These are phyloP conservation scores for Antheraea yamamai DNA, from an alignment of 2,888 invertebrate genomes.

Conservation along the genomic window DNA sequence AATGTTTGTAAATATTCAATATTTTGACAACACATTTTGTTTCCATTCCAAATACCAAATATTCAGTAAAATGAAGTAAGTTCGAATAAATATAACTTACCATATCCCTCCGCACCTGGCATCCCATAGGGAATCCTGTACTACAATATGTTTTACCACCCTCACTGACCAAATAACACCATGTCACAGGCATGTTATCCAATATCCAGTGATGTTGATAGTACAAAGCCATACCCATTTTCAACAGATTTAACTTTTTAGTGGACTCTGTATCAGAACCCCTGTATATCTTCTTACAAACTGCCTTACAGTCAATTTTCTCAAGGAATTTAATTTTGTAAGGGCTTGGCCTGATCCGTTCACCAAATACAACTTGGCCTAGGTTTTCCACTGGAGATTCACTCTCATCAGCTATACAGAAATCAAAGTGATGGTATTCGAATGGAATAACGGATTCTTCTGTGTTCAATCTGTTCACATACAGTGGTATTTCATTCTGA, in stretches of 20 bases:
- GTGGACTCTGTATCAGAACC: slow-evolving; percentile 84
- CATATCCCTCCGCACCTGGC: slow-evolving; percentile 86
- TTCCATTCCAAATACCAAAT: neutral
- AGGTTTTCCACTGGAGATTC: slow-evolving; percentile 97
- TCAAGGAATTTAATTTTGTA: slow-evolving; percentile 94
- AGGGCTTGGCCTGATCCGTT: slow-evolving; percentile 96
- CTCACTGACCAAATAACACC: slow-evolving; percentile 93
- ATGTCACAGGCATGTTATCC: slow-evolving; percentile 99
- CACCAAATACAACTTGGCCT: slow-evolving; percentile 99
- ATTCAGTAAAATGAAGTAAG: neutral
- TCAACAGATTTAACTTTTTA: slow-evolving; percentile 89
- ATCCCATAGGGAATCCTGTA: slow-evolving; percentile 99
- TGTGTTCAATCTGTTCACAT: slow-evolving; percentile 98
- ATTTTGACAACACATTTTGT: neutral
- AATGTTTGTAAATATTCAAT: too few relatives aligned
- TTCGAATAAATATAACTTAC: slow-evolving; percentile 47
- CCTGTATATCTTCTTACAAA: slow-evolving; percentile 87
- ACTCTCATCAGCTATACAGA: slow-evolving; percentile 89
- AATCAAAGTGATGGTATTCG: slow-evolving; percentile 99
- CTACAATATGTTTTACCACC: slow-evolving; percentile 90
- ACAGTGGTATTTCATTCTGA: slow-evolving; percentile 93
- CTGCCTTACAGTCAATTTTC: slow-evolving; percentile 82
- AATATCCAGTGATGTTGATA: slow-evolving; percentile 99
- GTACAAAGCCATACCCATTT: slow-evolving; percentile 96
- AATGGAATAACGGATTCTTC: slow-evolving; percentile 98